A percentile compares a stretch with the other conserved stretches of the same genome.
Conservation (phyloP, 2,888 invertebrate genomes). For the Eumerus sabulonum region DNA sequence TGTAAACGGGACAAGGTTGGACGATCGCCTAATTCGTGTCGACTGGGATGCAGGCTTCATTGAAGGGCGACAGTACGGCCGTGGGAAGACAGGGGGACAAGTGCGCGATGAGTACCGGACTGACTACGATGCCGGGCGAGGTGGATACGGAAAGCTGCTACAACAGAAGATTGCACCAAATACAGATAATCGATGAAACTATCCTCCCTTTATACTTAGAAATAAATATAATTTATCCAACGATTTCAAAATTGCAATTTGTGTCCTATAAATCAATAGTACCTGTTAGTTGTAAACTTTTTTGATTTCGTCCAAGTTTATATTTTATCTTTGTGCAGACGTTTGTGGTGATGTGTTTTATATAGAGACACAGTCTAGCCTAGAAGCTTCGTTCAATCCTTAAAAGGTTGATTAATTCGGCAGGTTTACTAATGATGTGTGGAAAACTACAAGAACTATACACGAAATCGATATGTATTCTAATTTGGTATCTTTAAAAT, state of each 20-base stretch:
- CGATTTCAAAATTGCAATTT: constrained; percentile 44
- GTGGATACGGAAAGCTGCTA: constrained; percentile 97
- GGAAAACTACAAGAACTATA: too few relatives aligned
- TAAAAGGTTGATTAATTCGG: too few relatives aligned
- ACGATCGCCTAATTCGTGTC: constrained; percentile 97
- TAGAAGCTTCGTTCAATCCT: too few relatives aligned
- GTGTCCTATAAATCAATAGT: constrained; percentile 35
- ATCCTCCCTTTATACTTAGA: constrained; percentile 27
- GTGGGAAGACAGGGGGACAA: constrained; percentile 99
- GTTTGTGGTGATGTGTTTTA: too few relatives aligned
- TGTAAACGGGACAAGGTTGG: constrained; percentile 96
- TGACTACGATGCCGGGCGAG: constrained; percentile 97
- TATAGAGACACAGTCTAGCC: too few relatives aligned
- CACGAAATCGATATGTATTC: too few relatives aligned
- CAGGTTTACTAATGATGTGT: too few relatives aligned
- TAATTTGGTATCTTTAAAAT: too few relatives aligned
- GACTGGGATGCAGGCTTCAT: constrained; percentile 99
- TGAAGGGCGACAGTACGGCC: constrained; percentile 98
- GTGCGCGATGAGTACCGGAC: constrained; percentile 99
- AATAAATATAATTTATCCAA: constrained; percentile 59
- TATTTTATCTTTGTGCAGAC: too few relatives aligned
- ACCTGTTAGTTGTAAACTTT: constrained; percentile 28
- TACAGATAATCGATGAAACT: constrained; percentile 79
- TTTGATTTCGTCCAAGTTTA: too few relatives aligned
- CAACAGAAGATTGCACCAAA: constrained; percentile 88